Evolutionary conservation across 2,113 vertebrate species (phyloP), one percentile per base, ranked within the genome.

Genomic region (Monopterus albus): DNA sequence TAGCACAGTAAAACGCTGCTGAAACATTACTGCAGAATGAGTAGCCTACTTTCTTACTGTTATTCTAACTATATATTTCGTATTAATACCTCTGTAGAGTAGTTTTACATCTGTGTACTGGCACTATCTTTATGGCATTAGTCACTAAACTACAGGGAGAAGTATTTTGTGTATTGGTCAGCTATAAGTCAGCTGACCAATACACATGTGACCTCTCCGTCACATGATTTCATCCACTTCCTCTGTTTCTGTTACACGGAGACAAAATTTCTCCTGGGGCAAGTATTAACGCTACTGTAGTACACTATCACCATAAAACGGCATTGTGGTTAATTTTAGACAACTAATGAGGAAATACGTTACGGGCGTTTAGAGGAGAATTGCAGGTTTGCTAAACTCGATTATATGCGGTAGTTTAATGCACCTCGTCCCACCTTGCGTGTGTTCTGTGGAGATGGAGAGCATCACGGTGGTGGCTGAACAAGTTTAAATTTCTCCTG

Each of bases 181-280:
- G 69, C n/a, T n/a, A n/a, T n/a, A n/a, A n/a, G n/a, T n/a, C n/a
- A n/a, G n/a, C n/a, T n/a, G n/a, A n/a, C n/a, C n/a, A n/a, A n/a
- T n/a, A n/a, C n/a, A n/a, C n/a, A n/a, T n/a, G 78, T 88, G 87
- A 88, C 57, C 61, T 36, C 46, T 43, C 29, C 1, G 76, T 90
- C 89, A 89, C 84, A 2, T 91, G 89, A 88, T 49, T n/a, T 0
- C 38, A 3, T 28, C 79, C 59, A 52, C 23, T 83, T 84, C 73
- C 76, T 63, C 17, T 15, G 47, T 28, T 55, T 40, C 4, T 28
- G 1, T 57, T 14, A 7, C 0, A 15, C 69, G 15, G 20, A 43
- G 5, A 31, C 68, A 4, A 25, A 28, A 9, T 23, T 2, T 17
- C 35, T 9, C 8, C 31, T 7, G n/a, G n/a, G 17, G 7, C 1